Base-by-base conservation (phyloP, 2,888 invertebrate genomes). In the Cephus spinipes region DNA sequence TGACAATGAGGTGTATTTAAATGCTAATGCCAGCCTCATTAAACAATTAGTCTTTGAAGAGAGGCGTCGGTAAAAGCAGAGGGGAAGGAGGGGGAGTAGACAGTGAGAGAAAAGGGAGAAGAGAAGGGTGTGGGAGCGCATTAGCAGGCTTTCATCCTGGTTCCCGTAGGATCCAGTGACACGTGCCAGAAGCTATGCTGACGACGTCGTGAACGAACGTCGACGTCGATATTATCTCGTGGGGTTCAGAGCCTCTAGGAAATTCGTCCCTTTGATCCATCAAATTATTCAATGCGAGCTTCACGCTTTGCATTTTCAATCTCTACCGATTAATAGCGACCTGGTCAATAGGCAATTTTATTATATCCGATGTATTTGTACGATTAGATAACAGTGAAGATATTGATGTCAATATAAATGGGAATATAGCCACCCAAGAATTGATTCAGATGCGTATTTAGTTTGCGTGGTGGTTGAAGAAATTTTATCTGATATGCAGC, bases 1-100 rank as follows among this genome's bases (percentile, higher is more conserved):
- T 83, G 85, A 83, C 85, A 84, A 83, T 86, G 76, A 78, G 78
- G 31, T 73, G 87, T 85, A 89, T 89, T 90, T 88, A 88, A 90
- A 90, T 89, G 89, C 89, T 89, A 89, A 90, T 90, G 84, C 85
- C 77, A 81, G 85, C 83, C 88, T 90, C 90, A 88, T 90, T 90
- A 90, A 90, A 89, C 87, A 89, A 90, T 90, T 90, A 90, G 86
- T 87, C 89, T 90, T 87, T 87, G 85, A 85, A 85, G 85, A 83
- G 83, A 82, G 78, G 84, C 82, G 81, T 82, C 77, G 78, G 71
- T 31, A 31, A 71, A 71, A 75, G 76, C 81, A 76, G 76, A 80
- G 83, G 79, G 68, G 79, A 77, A 79, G 69, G 77, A 71, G 79
- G 73, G 84, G 80, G 83, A 83, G 69, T n/a, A 82, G 82, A 77